Conservation (phyloP, 2,797 vertebrate species). For the Parambassis ranga region DNA sequence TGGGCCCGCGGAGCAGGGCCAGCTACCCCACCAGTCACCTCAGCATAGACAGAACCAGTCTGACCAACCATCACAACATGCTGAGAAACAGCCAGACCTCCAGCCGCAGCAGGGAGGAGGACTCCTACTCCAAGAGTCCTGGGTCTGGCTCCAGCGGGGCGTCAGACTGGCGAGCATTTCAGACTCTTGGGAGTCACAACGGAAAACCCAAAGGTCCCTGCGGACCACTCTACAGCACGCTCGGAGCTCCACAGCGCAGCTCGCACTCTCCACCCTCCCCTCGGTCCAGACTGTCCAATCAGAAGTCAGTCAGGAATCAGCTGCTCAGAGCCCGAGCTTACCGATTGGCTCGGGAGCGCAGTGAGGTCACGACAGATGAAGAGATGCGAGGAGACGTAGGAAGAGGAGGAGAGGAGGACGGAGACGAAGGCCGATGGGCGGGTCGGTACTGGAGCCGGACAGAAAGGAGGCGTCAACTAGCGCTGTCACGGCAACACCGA, state of each 20-base stretch:
- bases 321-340: constrained; percentile 73
- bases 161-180: constrained; percentile 60
- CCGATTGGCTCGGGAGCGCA: constrained; percentile 62
- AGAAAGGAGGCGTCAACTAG: constrained; percentile 67
- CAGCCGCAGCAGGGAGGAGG: constrained; percentile 52
- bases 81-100: constrained; percentile 24
- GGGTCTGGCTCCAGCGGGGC: constrained; percentile 52
- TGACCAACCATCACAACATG: constrained; percentile 35
- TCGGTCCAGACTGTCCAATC: constrained; percentile 65
- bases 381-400: constrained; percentile 55
- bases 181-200: constrained; percentile 55
- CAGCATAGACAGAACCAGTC: constrained; percentile 40
- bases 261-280: constrained; percentile 58
- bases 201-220: constrained; percentile 24
- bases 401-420: constrained; percentile 40
- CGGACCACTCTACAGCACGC: constrained; percentile 59
- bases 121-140: constrained; percentile 57
- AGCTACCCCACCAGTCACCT: constrained; percentile 57
- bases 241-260: constrained; percentile 37
- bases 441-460: constrained; percentile 71
- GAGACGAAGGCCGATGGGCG: constrained; percentile 47
- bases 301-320: constrained; percentile 68
- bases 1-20: constrained; percentile 60
- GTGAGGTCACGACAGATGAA: constrained; percentile 72
- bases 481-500: constrained; percentile 62